Evolutionary conservation across 2,888 invertebrate species (phyloP).

Genomic region (Caenorhabditis uteleia): DNA sequence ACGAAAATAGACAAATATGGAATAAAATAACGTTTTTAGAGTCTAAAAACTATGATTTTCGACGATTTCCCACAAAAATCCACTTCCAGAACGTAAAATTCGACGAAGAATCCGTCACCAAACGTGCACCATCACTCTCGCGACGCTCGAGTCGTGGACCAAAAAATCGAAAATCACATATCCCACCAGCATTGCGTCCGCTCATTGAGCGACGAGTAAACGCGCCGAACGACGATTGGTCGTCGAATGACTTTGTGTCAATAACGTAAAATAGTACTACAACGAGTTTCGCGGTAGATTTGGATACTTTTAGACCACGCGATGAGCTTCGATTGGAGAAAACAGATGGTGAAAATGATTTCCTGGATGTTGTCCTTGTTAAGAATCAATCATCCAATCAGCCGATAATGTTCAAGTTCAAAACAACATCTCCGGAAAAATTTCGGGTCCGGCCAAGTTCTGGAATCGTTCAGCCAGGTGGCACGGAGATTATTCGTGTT

Average conservation of each 20-base stretch:
- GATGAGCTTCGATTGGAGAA: conserved; percentile 51
- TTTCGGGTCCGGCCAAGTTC: conserved; percentile 85
- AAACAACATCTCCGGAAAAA: conserved; percentile 93
- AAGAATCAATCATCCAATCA: conserved; percentile 45
- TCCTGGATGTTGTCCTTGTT: conserved; percentile 52
- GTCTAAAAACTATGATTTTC: not conserved
- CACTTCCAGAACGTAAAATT: conserved; percentile 51
- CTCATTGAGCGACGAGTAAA: conserved; percentile 46
- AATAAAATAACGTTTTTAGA: not conserved
- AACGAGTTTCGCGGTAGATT: not conserved
- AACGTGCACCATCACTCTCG: conserved; percentile 42
- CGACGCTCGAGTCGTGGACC: conserved; percentile 46
- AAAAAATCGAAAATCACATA: conserved; percentile 38
- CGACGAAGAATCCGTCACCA: conserved; percentile 48
- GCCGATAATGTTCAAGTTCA: conserved; percentile 75
- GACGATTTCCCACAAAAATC: conserved; percentile 6
- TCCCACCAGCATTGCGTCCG: conserved; percentile 42
- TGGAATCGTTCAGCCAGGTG: conserved; percentile 53
- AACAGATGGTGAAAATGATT: conserved; percentile 50
- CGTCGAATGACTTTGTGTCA: conserved; percentile 39
- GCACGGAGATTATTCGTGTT: conserved; percentile 52
- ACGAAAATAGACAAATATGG: too few relatives aligned
- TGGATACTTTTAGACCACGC: conserved; percentile 41
- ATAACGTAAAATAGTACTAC: conserved; percentile 26
- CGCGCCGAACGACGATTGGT: conserved; percentile 42